These are phyloP conservation scores for Gryon sp. DNA, from an alignment of 1,140 invertebrate species.

Conservation along the genomic window DNA sequence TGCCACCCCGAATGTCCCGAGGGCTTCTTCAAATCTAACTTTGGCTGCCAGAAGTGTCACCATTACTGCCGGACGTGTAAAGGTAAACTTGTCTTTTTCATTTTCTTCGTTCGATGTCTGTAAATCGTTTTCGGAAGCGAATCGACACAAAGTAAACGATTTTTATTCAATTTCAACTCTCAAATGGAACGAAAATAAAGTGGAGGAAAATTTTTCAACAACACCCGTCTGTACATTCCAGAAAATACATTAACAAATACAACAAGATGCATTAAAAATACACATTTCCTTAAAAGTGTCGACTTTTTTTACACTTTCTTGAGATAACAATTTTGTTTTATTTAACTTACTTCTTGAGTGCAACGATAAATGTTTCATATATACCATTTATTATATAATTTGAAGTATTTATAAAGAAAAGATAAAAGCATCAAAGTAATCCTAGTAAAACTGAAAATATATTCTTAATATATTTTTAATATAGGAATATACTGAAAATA, in stretches of 20 bases:
- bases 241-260: constrained; percentile 27
- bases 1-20: constrained; percentile 91
- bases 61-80: constrained; percentile 90
- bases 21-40: constrained; percentile 88
- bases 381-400: too few species aligned
- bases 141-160: constrained; percentile 50
- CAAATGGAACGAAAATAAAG: constrained; percentile 42
- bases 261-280: constrained; percentile 30
- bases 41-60: constrained; percentile 90
- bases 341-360: too few species aligned
- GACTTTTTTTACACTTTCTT: too few species aligned
- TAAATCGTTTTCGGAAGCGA: constrained; percentile 45
- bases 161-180: constrained; percentile 46
- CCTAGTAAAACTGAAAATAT: too few species aligned
- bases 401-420: too few species aligned
- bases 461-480: too few species aligned
- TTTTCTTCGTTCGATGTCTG: constrained; percentile 18
- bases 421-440: too few species aligned
- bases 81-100: constrained; percentile 77
- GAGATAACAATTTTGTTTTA: background rate
- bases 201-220: constrained; percentile 9
- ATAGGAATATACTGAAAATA: too few species aligned
- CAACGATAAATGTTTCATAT: too few species aligned
- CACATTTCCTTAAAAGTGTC: too few species aligned
- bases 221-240: constrained; percentile 10